phyloP scores from a whole-genome alignment of 2,888 invertebrate genomes.

The Lissonota sp. region DNA sequence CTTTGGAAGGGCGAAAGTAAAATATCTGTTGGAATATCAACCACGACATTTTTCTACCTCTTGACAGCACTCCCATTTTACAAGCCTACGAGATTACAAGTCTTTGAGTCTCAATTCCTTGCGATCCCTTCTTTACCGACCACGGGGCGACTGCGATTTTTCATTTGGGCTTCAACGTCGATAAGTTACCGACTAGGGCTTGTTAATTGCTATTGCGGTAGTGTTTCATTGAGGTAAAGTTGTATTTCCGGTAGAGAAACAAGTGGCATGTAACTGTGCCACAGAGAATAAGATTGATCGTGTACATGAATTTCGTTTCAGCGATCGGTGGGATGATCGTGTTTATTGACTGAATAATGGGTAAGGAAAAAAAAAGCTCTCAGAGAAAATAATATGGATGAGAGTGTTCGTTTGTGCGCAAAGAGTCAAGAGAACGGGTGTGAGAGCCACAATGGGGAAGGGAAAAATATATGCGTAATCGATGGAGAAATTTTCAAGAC shows the following conservation, averaged over 20 bases:
- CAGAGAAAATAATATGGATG: conserved; percentile 13
- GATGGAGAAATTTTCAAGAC: conserved; percentile 48
- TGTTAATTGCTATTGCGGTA: no score
- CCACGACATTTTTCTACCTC: no score
- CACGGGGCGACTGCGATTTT: no score
- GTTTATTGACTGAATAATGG: conserved; percentile 62
- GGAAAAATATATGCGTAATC: conserved; percentile 22
- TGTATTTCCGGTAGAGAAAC: background rate
- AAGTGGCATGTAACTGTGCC: background rate
- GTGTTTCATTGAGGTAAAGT: no score
- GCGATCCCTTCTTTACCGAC: no score
- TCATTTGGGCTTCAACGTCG: no score
- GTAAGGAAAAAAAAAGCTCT: conserved; percentile 7
- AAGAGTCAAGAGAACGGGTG: background rate
- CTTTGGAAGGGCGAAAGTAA: no score
- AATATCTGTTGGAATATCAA: no score
- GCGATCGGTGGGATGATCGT: conserved; percentile 34
- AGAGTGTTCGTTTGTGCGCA: conserved; percentile 26
- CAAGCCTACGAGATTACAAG: no score
- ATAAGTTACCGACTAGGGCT: no score
- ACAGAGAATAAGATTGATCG: conserved; percentile 33
- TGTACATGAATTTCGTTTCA: conserved; percentile 1
- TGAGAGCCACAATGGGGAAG: conserved; percentile 8
- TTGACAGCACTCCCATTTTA: no score
- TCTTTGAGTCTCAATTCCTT: no score